Base-by-base conservation (phyloP, 2,888 invertebrate species). In the Xestia c-nigrum region DNA sequence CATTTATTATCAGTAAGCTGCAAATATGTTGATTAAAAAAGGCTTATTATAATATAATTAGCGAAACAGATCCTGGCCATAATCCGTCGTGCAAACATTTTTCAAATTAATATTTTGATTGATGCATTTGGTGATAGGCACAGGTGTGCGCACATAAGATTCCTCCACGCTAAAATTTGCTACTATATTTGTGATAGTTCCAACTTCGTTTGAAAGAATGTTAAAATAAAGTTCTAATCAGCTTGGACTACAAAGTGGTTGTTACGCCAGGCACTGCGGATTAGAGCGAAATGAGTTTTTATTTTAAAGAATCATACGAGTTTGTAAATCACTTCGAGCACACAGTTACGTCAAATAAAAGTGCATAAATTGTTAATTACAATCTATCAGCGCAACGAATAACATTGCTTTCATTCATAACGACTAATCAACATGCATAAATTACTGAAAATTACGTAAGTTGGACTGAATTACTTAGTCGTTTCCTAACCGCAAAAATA, bases 11-110 rank as follows among this genome's bases (percentile, higher is more conserved):
- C 31, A 71, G n/a, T 61, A 21, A 43, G 12, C 43, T 55, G 43
- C 19, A 40, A 43, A 16, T 31, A 21, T 67, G 38, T 16, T n/a
- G 46, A 71, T 71, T 59, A 61, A n/a, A 40, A 31, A 47, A 31
- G 61, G 46, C 21, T 61, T 47, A 61, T 38, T 47, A 43, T 43
- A 43, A 43, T 43, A 43, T 43, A 71, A 71, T 71, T 59, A 70
- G 14, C 19, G 21, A 59, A 57, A 14, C 6, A 57, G 14, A 24
- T 14, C 57, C 57, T 14, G 24, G 57, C 24, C 14, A 14, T 57
- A 57, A 57, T 57, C 57, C 57, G 57, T 24, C 57, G 19, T 5
- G 5, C 43, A 31, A 66, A 66, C 21, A 4, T 19, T 50, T 21
- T 67, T 38, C 31, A 21, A 67, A 50, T 31, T 38, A 21, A 10